Evolutionary conservation across 1,140 invertebrate genomes (phyloP).

Genomic region (Physella acuta): DNA sequence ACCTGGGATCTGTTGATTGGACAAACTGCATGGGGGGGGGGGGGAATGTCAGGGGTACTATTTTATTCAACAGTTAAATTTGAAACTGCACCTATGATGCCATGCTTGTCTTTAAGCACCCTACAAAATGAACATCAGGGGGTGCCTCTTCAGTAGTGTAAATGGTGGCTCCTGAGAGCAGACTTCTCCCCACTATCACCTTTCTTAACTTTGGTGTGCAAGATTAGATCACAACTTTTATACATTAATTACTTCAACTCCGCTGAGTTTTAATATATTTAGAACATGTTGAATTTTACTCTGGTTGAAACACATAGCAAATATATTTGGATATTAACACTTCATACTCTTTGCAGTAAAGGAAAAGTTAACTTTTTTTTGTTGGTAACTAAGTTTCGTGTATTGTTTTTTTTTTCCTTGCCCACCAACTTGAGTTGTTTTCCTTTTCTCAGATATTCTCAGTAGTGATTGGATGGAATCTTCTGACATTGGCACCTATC

Average conservation of each 20-base stretch:
- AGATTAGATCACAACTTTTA: background rate
- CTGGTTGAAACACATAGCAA: background rate
- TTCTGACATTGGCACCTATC: slow-evolving; percentile 27
- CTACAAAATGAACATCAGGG: too few relatives aligned
- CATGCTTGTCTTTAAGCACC: too few relatives aligned
- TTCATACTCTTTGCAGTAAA: background rate
- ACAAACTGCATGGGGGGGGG: too few relatives aligned
- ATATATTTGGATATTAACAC: background rate
- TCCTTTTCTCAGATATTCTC: slow-evolving; percentile 33
- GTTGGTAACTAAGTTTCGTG: background rate
- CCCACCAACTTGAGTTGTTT: background rate
- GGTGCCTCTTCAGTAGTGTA: too few relatives aligned
- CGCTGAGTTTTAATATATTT: background rate
- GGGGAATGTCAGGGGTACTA: too few relatives aligned
- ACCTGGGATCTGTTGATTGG: too few relatives aligned
- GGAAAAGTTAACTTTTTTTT: background rate
- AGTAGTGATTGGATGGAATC: slow-evolving; percentile 43
- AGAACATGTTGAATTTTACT: background rate
- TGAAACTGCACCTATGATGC: too few relatives aligned
- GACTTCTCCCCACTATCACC: background rate
- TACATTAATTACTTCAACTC: background rate
- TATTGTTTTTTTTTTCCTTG: background rate
- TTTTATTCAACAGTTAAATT: too few relatives aligned
- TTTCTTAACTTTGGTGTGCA: background rate
- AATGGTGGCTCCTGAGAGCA: too few relatives aligned